A percentile compares a stretch with the other conserved stretches of the same genome.
These are phyloP conservation scores for Callospermophilus lateralis DNA, from an alignment of 2,113 vertebrate species.

Conservation along the genomic window DNA sequence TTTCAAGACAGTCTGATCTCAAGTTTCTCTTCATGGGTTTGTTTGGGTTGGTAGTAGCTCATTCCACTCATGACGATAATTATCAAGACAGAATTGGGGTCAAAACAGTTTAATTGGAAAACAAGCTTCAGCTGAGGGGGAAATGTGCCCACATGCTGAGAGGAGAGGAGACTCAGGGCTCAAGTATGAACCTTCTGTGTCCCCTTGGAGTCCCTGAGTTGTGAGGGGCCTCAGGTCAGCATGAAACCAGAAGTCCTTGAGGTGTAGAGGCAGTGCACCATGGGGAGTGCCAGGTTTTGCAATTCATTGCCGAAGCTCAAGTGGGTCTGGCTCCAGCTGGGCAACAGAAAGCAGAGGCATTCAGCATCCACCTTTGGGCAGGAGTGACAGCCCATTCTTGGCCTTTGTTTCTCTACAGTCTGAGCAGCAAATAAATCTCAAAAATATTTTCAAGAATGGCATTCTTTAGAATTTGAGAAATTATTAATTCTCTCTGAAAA, in stretches of 20 bases:
- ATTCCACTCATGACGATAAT: background rate
- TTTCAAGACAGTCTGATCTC: background rate
- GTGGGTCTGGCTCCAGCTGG: background rate
- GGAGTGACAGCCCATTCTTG: background rate
- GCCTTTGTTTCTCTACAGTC: background rate
- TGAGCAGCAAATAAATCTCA: constrained; percentile 18
- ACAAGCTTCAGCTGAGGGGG: background rate
- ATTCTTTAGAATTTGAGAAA: constrained; percentile 33
- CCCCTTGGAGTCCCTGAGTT: background rate
- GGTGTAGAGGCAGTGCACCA: background rate
- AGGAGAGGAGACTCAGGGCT: background rate
- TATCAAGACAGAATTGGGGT: constrained; percentile 10
- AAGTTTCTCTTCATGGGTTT: background rate
- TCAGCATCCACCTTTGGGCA: background rate
- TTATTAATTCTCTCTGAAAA: background rate
- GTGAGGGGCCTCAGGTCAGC: background rate
- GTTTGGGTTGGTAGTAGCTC: background rate
- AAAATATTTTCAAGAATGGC: background rate
- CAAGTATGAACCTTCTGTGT: background rate
- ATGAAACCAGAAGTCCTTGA: background rate
- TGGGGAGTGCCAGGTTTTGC: background rate
- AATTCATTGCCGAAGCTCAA: background rate
- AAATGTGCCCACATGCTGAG: background rate
- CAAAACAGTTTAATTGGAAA: background rate
- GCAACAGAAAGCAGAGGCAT: background rate